Percentiles rank a stretch among this genome's conserved stretches.
Conservation (phyloP, 2,888 invertebrate genomes). For the Serrognathus titanus region DNA sequence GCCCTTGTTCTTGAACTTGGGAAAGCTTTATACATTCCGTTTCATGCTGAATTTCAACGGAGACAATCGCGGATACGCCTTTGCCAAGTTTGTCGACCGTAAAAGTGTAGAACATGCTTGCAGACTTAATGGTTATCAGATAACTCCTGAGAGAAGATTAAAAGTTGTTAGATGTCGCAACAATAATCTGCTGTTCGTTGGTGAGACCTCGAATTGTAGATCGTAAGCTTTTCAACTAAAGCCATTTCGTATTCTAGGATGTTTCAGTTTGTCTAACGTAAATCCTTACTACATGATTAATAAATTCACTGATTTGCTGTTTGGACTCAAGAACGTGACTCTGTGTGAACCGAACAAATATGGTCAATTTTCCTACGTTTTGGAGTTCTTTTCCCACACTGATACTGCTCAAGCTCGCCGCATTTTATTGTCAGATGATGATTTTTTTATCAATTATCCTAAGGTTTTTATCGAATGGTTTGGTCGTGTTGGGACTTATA, state of each 20-base stretch:
- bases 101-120: not conserved
- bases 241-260: too few species aligned
- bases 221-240: too few species aligned
- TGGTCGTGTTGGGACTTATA: too few species aligned
- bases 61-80: not conserved
- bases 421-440: too few species aligned
- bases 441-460: too few species aligned
- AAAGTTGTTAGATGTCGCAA: not conserved
- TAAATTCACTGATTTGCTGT: not conserved
- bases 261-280: too few species aligned
- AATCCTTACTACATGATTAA: not conserved
- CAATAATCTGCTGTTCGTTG: not conserved
- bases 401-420: not conserved
- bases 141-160: not conserved
- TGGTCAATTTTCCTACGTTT: not conserved
- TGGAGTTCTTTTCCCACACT: slow-evolving; percentile 2
- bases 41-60: not conserved
- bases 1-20: not conserved
- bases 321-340: not conserved
- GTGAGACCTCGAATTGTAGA: not conserved
- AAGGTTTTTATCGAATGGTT: too few species aligned
- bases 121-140: not conserved
- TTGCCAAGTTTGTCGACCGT: not conserved
- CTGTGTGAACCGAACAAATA: slow-evolving; percentile 1
- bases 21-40: not conserved